A percentile compares a stretch with the other conserved stretches of the same genome.
Evolutionary conservation across 2,888 invertebrate genomes (phyloP).

Genomic region (Resseliella maxima): DNA sequence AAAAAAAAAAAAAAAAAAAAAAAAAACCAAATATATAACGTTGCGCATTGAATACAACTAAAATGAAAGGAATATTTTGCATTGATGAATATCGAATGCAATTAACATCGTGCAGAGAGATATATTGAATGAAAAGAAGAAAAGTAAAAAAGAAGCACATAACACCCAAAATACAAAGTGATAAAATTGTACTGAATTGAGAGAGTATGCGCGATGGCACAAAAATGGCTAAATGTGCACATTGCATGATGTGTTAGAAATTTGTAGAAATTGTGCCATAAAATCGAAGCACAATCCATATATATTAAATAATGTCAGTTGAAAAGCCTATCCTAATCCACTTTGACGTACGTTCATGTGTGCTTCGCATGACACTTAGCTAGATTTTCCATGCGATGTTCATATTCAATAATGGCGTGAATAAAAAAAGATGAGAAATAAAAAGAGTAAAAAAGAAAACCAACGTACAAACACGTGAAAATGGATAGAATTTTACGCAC

Average conservation of each 20-base stretch:
- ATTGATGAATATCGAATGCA: background rate
- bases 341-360: background rate
- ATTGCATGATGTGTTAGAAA: background rate
- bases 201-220: background rate
- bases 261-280: background rate
- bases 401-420: background rate
- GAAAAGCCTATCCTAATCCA: background rate
- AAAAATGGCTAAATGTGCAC: background rate
- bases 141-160: too few relatives aligned
- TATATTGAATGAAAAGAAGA: background rate
- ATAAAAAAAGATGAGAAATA: background rate
- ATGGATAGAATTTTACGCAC: background rate
- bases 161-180: too few relatives aligned
- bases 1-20: background rate
- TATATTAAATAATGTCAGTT: constrained; percentile 33
- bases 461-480: too few relatives aligned
- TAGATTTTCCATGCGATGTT: background rate
- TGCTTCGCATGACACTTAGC: background rate
- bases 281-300: background rate
- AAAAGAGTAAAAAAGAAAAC: too few relatives aligned
- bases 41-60: background rate
- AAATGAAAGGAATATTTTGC: background rate
- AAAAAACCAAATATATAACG: background rate
- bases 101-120: background rate
- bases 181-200: too few relatives aligned